Evolutionary conservation across 2,888 invertebrate species (phyloP).

Genomic region (Cepaea hortensis): DNA sequence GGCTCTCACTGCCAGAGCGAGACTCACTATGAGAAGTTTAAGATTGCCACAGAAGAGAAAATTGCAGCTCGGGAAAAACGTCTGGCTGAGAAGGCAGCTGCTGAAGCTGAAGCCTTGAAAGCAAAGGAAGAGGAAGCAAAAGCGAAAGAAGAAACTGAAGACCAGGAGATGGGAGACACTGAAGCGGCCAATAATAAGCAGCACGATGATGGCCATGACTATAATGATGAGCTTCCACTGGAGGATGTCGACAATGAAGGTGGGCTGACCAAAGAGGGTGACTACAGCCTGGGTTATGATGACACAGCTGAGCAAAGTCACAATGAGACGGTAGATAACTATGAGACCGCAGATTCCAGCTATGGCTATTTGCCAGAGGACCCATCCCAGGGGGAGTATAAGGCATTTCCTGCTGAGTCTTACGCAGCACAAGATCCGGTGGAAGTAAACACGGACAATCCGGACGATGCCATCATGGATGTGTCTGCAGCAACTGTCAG

Average conservation of each 20-base stretch:
- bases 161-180: neutral
- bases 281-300: neutral
- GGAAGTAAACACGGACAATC: neutral
- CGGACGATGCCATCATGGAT: slow-evolving; percentile 7
- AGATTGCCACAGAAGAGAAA: slow-evolving; percentile 48
- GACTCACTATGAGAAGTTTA: slow-evolving; percentile 65
- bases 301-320: neutral
- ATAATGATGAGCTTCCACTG: slow-evolving; percentile 33
- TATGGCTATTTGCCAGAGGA: neutral
- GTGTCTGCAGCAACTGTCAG: neutral
- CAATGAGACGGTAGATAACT: neutral
- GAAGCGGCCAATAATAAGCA: neutral
- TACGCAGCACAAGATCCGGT: neutral
- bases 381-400: too few species aligned
- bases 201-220: slow-evolving; percentile 37
- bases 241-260: slow-evolving; percentile 42
- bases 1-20: slow-evolving; percentile 66
- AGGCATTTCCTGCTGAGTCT: neutral
- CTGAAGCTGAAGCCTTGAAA: slow-evolving; percentile 19
- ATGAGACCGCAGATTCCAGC: neutral
- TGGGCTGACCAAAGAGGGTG: slow-evolving; percentile 27
- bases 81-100: slow-evolving; percentile 30
- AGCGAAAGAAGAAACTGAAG: neutral
- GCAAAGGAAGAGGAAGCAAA: slow-evolving; percentile 32
- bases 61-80: slow-evolving; percentile 28